Evolutionary conservation across 2,888 invertebrate genomes (phyloP), one percentile per base, ranked within the genome.

Genomic region (Anorthoa munda): DNA sequence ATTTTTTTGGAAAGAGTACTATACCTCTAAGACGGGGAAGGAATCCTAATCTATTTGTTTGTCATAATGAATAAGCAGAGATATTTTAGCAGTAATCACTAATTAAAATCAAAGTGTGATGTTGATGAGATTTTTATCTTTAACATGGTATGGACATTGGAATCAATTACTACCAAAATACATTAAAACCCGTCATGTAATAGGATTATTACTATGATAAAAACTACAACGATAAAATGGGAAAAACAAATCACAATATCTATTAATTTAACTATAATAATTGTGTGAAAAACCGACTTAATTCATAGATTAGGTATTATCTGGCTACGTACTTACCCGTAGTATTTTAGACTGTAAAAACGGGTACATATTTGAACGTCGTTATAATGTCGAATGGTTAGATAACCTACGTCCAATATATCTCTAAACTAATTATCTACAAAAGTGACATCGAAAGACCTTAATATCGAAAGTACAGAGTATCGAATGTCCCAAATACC

Each of bases 241-340:
- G 21, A 46, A 26, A 79, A 75, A 79, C 50, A 50, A 56, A 58
- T 58, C 50, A 7, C 7, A 48, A n/a, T 45, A 9, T 7, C 39
- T 39, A 46, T n/a, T 45, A 15, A 67, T 46, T 68, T 4, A 0
- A 9, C 7, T 68, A 15, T n/a, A 60, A 61, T 79, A 71, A 46
- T 3, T 9, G n/a, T 51, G 2, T n/a, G 1, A 15, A 51, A 75
- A 61, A n/a, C 31, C 61, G 23, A 70, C 26, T 50, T 60, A 21
- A 75, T 55, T 39, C 17, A 65, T 23, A 46, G 65, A 65, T 53
- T 9, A 56, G 13, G 13, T 31, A 56, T 70, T 71, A 45, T 26
- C 23, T 51, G 48, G 9, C 9, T 78, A 55, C n/a, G 23, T 66
- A n/a, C n/a, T n/a, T n/a, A n/a, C n/a, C n/a, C n/a, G n/a, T 77